Percentiles rank a stretch among this genome's conserved stretches.
phyloP scores from a whole-genome alignment of 2,113 vertebrate genomes.

The Maccullochella peelii region DNA sequence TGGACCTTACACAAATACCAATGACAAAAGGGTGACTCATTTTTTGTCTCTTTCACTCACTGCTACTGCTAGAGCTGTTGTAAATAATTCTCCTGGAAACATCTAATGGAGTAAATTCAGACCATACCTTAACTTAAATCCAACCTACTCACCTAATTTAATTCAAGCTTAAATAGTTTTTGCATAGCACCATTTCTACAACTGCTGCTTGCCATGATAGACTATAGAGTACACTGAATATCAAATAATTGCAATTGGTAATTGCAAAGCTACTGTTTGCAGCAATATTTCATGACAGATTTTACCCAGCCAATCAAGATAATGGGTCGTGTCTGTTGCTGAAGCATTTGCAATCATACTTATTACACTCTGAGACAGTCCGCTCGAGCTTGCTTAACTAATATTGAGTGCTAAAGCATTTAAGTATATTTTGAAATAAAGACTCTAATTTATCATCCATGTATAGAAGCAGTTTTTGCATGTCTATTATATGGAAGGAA shows the following conservation, averaged over 20 bases:
- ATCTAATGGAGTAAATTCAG: conserved; percentile 1
- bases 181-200: neutral
- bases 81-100: conserved; percentile 20
- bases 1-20: conserved; percentile 56
- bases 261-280: conserved; percentile 18
- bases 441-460: conserved; percentile 8
- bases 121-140: conserved; percentile 3
- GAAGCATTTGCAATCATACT: conserved; percentile 15
- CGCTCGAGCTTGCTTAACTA: conserved; percentile 13
- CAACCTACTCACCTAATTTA: neutral
- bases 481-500: neutral
- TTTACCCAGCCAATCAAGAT: conserved; percentile 18
- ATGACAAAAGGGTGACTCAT: conserved; percentile 43
- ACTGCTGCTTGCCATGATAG: neutral
- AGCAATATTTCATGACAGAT: conserved; percentile 25
- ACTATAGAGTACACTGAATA: conserved; percentile 13
- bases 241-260: neutral
- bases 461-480: neutral
- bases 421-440: conserved; percentile 11
- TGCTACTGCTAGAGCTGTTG: conserved; percentile 19
- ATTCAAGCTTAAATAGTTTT: neutral
- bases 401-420: conserved; percentile 18
- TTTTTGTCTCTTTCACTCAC: conserved; percentile 31
- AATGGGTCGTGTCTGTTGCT: neutral
- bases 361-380: conserved; percentile 22